Percentiles rank a stretch among this genome's conserved stretches.
Evolutionary conservation across 2,113 vertebrate genomes (phyloP).

Genomic region (Etheostoma spectabile): DNA sequence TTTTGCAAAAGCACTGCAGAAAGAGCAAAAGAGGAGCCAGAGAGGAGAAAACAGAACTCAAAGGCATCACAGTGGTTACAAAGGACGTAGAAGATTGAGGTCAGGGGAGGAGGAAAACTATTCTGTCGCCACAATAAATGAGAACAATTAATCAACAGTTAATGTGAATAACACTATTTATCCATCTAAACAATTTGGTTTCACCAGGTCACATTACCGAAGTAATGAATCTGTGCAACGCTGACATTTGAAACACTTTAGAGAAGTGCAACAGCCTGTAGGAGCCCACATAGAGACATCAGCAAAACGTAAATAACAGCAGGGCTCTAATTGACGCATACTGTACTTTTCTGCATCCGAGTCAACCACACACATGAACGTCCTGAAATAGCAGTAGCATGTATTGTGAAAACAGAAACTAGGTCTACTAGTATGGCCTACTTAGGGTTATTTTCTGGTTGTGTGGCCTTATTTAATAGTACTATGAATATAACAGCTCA

Average conservation of each 20-base stretch:
- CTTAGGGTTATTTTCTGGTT: conserved; percentile 38
- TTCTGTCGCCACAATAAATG: conserved; percentile 77
- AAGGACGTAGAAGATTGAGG: conserved; percentile 83
- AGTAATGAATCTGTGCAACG: conserved; percentile 64
- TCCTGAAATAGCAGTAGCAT: conserved; percentile 60
- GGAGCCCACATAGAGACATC: conserved; percentile 37
- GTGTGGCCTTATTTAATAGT: conserved; percentile 22
- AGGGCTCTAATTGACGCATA: conserved; percentile 30
- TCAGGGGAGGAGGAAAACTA: conserved; percentile 75
- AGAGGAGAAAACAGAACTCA: conserved; percentile 76
- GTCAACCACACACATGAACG: conserved; percentile 47
- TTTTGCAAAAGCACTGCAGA: conserved; percentile 72
- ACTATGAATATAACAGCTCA: conserved; percentile 5
- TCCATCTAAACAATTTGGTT: conserved; percentile 77
- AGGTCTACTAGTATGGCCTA: conserved; percentile 50
- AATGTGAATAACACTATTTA: conserved; percentile 78
- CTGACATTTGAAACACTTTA: conserved; percentile 63
- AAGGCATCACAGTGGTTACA: conserved; percentile 78
- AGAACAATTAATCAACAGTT: conserved; percentile 84
- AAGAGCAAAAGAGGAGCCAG: conserved; percentile 69
- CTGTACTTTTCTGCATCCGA: conserved; percentile 50
- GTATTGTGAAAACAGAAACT: conserved; percentile 55
- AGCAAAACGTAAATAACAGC: conserved; percentile 57
- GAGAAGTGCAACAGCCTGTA: conserved; percentile 55
- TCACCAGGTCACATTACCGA: conserved; percentile 68